Conservation (phyloP, 2,888 invertebrate species). For the Cacoxenus indagator region DNA sequence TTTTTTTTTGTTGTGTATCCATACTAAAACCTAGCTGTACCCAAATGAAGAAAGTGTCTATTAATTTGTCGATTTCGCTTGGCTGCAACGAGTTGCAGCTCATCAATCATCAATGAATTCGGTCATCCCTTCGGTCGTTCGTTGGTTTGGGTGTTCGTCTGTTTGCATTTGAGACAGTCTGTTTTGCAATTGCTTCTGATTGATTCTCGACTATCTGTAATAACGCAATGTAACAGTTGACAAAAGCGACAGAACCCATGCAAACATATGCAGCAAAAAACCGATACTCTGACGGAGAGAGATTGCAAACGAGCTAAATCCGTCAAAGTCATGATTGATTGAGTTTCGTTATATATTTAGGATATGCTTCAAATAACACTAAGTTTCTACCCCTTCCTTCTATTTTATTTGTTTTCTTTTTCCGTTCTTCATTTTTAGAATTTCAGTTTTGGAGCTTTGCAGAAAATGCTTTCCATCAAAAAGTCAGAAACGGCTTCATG, state of each 20-base stretch:
- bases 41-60: background rate
- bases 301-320: background rate
- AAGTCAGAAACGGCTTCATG: no score
- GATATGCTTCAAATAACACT: background rate
- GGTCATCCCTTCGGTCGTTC: no score
- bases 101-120: slow-evolving; percentile 11
- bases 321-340: slow-evolving; percentile 19
- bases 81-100: background rate
- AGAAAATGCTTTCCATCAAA: no score
- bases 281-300: background rate
- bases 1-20: background rate
- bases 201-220: slow-evolving; percentile 8
- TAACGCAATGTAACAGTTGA: slow-evolving; percentile 11
- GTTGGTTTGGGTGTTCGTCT: no score
- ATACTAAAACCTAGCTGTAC: background rate
- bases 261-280: background rate
- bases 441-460: background rate
- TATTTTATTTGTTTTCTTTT: background rate
- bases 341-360: slow-evolving; percentile 4
- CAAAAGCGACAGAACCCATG: background rate
- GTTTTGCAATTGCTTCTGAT: slow-evolving; percentile 11
- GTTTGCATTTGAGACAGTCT: background rate
- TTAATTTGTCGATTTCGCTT: slow-evolving; percentile 5
- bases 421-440: background rate
- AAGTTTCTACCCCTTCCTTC: no score